Conservation (phyloP, 37 sponge, comb jelly and placozoan genomes). For the Cliona cf. orientalis region DNA sequence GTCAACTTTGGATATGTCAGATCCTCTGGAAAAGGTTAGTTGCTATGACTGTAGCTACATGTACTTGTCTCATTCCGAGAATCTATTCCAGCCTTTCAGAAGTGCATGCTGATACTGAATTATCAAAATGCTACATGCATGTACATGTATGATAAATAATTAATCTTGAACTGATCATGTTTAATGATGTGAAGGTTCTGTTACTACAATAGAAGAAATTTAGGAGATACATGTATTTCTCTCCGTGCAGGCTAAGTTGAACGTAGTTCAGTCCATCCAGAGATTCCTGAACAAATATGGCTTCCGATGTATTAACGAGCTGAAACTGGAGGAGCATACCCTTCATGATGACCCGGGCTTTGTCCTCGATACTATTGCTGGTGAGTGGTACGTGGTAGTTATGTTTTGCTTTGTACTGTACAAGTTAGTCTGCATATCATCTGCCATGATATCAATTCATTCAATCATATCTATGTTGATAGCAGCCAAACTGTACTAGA, state of each 20-base stretch:
- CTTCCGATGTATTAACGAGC: slow-evolving; percentile 88
- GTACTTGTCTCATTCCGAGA: not conserved
- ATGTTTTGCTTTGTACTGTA: too few relatives aligned
- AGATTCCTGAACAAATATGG: slow-evolving; percentile 76
- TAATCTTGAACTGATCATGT: not conserved
- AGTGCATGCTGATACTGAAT: not conserved
- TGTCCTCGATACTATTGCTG: slow-evolving; percentile 72
- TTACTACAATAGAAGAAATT: not conserved
- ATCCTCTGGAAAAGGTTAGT: not conserved
- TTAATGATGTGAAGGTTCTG: not conserved
- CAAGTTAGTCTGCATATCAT: too few relatives aligned
- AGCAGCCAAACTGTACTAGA: too few relatives aligned
- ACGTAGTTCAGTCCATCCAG: slow-evolving; percentile 60
- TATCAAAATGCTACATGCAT: too few relatives aligned
- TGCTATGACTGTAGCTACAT: not conserved
- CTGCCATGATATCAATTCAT: too few relatives aligned
- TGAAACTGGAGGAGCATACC: slow-evolving; percentile 82
- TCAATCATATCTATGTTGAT: too few relatives aligned
- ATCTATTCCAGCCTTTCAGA: not conserved
- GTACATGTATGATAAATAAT: too few relatives aligned
- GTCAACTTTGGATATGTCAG: not conserved
- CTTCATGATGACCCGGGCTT: slow-evolving; percentile 91
- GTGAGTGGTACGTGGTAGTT: too few relatives aligned
- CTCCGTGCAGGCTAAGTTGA: slow-evolving; percentile 51
- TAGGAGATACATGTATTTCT: not conserved